Evolutionary conservation across 2,113 vertebrate species (phyloP), one percentile per base, ranked within the genome.

Genomic region (Emydura subglobosa): DNA sequence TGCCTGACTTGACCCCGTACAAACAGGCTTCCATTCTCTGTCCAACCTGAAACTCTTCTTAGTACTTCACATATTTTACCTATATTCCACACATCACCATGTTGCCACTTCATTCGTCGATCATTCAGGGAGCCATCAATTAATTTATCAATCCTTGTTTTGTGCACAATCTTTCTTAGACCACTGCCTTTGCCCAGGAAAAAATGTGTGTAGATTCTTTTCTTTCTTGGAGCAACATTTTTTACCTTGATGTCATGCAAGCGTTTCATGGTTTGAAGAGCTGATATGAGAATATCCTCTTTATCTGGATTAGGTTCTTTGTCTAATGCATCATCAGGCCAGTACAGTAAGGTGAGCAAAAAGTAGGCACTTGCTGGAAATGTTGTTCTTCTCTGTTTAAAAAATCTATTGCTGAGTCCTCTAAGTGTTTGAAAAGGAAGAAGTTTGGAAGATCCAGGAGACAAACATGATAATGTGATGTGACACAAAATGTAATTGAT

Each of bases 1-100:
- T 96, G 98, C 27, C 91, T 96, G 13, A 96, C 57, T 0, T 97
- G 97, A 31, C 98, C 98, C n/a, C 94, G 95, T 53, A 98, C 96
- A 57, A 98, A 99, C 50, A 99, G 94, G 11, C 42, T 95, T 17
- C 98, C 92, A 89, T 98, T 97, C 92, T 98, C 98, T 44, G 99
- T 98, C 98, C 98, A 99, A 2, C 99, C 99, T 87, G 97, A 98
- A 39, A 99, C 98, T 86, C 93, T 87, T 53, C 97, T 98, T 54
- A 99, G 92, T 83, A 97, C 93, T 2, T 8, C 51, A 13, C 94
- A 95, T 79, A 98, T 97, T 7, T 17, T 86, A 9, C 86, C 34
- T 1, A 84, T 96, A 68, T 98, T 98, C 98, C 97, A 98, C 10
- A 98, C 96, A 4, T 97, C 95, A 29, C 98, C 98, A 6, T 97